Base-by-base conservation (phyloP, 2,113 vertebrate species). In the Sula dactylatra region DNA sequence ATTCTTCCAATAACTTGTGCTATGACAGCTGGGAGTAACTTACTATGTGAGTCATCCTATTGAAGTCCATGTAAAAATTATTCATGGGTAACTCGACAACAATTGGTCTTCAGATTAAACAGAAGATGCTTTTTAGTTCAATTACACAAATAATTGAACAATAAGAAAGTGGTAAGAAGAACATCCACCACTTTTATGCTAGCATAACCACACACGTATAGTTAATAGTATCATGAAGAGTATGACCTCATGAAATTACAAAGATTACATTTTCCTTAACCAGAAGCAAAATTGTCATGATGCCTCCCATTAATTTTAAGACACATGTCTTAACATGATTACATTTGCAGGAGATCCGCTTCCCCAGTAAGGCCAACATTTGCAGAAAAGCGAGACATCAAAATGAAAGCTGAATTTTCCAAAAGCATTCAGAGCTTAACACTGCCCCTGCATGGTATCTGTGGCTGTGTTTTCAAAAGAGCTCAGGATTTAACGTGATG, bases 131-230 rank as follows among this genome's bases (percentile, higher is more conserved):
- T 45, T 93, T 92, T 78, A 34, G 59, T 87, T 81, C 71, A 89
- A 47, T 85, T 95, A 85, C 44, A 76, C 14, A 95, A 97, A 93
- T 87, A 89, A 82, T 82, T 90, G 71, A 90, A 91, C 76, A 94
- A 74, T 67, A 82, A 92, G 49, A 84, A 82, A 86, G 42, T 44
- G 44, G 16, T 56, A 86, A 88, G 40, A 62, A 47, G 31, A 66
- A 16, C 20, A 85, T 61, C 58, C 38, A 74, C 50, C n/a, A 45
- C 47, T 86, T 76, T 69, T 40, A 80, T 64, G 7, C 38, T 44
- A 52, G 21, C 11, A 40, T 13, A 95, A n/a, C 20, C 49, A 81
- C 24, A 67, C 38, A 72, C 29, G 70, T 26, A 38, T 4, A 65
- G 22, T 49, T 76, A 73, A 56, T 78, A 62, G 42, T 82, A 65